Evolutionary conservation across 2,888 invertebrate genomes (phyloP).

Genomic region (Ennomos quercinarius): DNA sequence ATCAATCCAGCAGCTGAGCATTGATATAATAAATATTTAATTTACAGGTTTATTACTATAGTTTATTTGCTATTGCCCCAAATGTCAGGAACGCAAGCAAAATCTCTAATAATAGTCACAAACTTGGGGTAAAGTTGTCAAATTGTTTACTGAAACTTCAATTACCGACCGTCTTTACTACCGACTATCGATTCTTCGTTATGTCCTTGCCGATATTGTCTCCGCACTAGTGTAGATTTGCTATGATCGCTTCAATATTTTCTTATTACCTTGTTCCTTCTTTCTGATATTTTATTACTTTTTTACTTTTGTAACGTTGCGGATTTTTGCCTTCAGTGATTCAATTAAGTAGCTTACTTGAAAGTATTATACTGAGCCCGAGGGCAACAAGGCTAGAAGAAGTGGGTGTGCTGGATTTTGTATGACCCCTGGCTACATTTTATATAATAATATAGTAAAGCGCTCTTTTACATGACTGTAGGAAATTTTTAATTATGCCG

Average conservation of each 20-base stretch:
- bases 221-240: slow-evolving; percentile 18
- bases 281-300: slow-evolving; percentile 17
- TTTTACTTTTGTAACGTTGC: slow-evolving; percentile 15
- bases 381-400: slow-evolving; percentile 18
- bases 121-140: slow-evolving; percentile 16
- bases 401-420: slow-evolving; percentile 9
- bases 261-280: slow-evolving; percentile 10
- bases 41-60: slow-evolving; percentile 1
- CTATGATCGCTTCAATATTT: slow-evolving; percentile 25
- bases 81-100: slow-evolving; percentile 7
- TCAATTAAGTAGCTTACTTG: slow-evolving; percentile 16
- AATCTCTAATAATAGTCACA: slow-evolving; percentile 7
- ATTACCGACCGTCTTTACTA: slow-evolving; percentile 1
- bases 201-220: slow-evolving; percentile 16
- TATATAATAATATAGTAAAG: neutral
- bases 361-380: slow-evolving; percentile 6
- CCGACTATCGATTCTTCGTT: slow-evolving; percentile 17
- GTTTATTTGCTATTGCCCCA: neutral
- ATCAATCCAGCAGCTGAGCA: slow-evolving; percentile 2
- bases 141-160: slow-evolving; percentile 15
- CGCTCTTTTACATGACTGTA: no score
- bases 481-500: no score
- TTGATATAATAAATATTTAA: neutral
- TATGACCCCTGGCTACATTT: slow-evolving; percentile 7
- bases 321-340: slow-evolving; percentile 9